Conservation (phyloP, 2,113 vertebrate species). For the Eudyptes chrysolophus region DNA sequence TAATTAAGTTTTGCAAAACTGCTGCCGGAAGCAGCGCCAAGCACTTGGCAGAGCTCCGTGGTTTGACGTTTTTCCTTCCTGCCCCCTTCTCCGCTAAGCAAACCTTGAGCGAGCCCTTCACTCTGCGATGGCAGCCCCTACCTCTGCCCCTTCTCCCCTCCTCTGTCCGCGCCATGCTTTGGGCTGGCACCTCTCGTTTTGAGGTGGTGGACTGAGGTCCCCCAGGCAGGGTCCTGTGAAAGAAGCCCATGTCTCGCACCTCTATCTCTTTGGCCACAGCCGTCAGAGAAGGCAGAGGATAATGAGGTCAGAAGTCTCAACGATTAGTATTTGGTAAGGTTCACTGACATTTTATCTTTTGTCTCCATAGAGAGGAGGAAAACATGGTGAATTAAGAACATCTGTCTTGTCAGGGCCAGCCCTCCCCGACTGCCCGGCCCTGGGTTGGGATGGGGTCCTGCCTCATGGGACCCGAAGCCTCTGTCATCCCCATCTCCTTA, state of each 20-base stretch:
- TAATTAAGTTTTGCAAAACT: neutral
- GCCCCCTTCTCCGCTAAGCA: neutral
- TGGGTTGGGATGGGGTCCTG: rapidly evolving
- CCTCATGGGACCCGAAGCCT: neutral
- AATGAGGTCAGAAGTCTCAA: neutral
- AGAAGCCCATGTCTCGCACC: rapidly evolving
- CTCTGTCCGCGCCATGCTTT: rapidly evolving
- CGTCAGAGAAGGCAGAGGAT: neutral
- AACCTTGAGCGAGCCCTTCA: neutral
- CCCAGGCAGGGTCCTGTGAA: neutral
- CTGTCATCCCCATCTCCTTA: rapidly evolving
- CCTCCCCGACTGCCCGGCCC: rapidly evolving
- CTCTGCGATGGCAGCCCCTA: rapidly evolving
- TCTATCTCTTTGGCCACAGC: neutral
- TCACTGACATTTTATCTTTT: neutral
- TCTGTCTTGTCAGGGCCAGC: neutral
- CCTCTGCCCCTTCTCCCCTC: neutral
- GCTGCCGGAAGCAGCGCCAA: neutral
- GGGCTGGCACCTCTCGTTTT: neutral
- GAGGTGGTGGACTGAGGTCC: neutral
- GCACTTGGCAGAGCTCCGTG: neutral
- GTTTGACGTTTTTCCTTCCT: constrained; percentile 54
- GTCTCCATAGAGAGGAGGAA: neutral
- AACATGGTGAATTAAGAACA: neutral
- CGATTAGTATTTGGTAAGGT: neutral